Percentiles rank a stretch among this genome's conserved stretches.
Evolutionary conservation across 1,140 invertebrate genomes (phyloP).

Genomic region (Drosophila setifemur): DNA sequence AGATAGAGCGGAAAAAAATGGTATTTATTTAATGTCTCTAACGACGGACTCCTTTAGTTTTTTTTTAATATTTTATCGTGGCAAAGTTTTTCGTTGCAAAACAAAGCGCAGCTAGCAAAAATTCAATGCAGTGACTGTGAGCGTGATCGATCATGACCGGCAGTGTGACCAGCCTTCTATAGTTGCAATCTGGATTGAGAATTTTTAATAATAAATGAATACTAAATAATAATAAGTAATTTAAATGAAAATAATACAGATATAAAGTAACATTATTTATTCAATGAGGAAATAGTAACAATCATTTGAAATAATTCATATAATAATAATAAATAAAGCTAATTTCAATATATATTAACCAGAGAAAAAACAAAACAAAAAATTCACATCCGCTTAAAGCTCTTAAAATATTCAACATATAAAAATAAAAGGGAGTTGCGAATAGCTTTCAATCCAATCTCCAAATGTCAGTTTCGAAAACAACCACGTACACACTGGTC

Average conservation of each 20-base stretch:
- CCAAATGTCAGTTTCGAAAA: neutral
- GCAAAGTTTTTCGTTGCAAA: conserved; percentile 60
- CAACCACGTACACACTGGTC: neutral
- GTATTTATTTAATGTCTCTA: conserved; percentile 14
- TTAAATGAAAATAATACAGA: too few species aligned
- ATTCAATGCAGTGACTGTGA: conserved; percentile 40
- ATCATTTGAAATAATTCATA: too few species aligned
- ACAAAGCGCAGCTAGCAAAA: conserved; percentile 56
- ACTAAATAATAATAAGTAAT: too few species aligned
- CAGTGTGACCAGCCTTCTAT: conserved; percentile 27
- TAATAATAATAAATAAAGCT: too few species aligned
- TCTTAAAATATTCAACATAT: too few species aligned
- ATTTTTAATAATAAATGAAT: too few species aligned
- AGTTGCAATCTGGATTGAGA: too few species aligned
- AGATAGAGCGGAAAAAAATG: conserved; percentile 23
- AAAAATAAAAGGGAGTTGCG: too few species aligned
- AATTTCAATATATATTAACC: too few species aligned
- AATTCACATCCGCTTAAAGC: neutral
- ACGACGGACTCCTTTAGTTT: conserved; percentile 17
- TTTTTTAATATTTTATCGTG: conserved; percentile 36
- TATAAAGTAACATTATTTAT: too few species aligned
- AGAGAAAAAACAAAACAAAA: too few species aligned
- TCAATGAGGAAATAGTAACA: too few species aligned
- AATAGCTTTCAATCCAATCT: neutral
- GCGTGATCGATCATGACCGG: conserved; percentile 22